These are phyloP conservation scores for Circaetus gallicus DNA, from an alignment of 2,113 vertebrate genomes.

Conservation along the genomic window DNA sequence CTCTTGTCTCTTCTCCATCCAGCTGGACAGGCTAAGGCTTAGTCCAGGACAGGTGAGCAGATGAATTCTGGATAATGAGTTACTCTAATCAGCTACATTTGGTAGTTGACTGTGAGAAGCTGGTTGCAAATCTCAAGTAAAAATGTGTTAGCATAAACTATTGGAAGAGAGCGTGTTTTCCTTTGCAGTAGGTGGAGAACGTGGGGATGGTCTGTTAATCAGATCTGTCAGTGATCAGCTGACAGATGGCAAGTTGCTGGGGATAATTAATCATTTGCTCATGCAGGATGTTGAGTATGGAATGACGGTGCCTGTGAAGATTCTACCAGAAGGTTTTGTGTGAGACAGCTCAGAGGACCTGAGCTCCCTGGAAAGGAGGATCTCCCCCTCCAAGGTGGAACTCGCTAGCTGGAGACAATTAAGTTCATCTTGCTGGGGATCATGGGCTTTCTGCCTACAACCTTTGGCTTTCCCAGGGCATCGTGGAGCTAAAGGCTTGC, in stretches of 20 bases:
- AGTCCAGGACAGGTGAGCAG: neutral
- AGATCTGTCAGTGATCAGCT: neutral
- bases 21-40: neutral
- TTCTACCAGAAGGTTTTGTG: neutral
- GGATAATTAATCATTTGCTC: neutral
- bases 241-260: conserved; percentile 4
- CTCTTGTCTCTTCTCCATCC: neutral
- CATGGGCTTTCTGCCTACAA: neutral
- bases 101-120: neutral
- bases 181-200: neutral
- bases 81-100: neutral
- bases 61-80: neutral
- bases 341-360: neutral
- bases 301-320: neutral
- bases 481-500: neutral
- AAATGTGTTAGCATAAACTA: neutral
- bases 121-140: neutral
- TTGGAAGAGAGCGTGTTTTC: neutral
- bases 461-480: neutral
- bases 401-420: neutral
- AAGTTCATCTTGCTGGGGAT: neutral
- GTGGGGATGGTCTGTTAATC: neutral
- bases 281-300: neutral
- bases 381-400: neutral
- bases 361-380: neutral